phyloP scores from a whole-genome alignment of 1,140 invertebrate species.

The Leptinotarsa defecta region DNA sequence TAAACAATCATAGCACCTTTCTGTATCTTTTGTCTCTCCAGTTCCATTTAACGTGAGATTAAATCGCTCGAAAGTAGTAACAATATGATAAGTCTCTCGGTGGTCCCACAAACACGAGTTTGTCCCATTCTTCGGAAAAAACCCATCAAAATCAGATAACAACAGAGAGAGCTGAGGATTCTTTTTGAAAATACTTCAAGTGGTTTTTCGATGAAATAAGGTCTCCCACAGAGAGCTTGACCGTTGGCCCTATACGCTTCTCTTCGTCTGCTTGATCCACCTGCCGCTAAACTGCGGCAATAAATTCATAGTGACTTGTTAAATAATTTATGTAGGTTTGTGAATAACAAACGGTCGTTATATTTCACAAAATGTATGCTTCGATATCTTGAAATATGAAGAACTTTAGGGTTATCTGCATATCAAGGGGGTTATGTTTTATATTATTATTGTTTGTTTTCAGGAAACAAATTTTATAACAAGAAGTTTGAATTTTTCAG shows the following conservation, averaged over 20 bases:
- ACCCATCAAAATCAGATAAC: conserved; percentile 3
- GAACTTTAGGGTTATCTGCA: background rate
- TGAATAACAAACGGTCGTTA: background rate
- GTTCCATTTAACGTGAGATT: no score
- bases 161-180: background rate
- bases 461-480: no score
- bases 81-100: background rate
- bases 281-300: background rate
- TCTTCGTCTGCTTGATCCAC: background rate
- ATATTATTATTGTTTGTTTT: no score
- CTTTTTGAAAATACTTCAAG: background rate
- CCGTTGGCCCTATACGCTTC: background rate
- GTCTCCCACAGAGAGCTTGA: background rate
- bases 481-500: background rate
- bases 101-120: conserved; percentile 5
- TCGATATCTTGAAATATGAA: background rate
- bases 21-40: no score
- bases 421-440: no score
- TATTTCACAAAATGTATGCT: background rate
- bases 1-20: no score
- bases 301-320: background rate
- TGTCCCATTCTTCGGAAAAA: background rate
- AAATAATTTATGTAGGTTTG: background rate
- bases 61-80: background rate
- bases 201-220: background rate